Base-by-base conservation (phyloP, 2,888 invertebrate species). In the Lasioglossum morio region DNA sequence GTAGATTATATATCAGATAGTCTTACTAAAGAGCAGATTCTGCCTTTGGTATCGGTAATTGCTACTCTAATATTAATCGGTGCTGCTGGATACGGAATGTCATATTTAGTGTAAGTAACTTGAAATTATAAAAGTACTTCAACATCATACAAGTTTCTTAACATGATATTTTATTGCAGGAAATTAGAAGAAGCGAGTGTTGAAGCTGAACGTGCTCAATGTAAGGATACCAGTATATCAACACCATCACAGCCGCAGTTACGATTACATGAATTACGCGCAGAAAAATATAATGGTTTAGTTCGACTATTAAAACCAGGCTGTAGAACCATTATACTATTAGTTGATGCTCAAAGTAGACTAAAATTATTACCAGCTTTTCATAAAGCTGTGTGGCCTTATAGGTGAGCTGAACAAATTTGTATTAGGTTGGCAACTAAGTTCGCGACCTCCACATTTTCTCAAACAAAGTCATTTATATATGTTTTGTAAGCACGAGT, bases 241-340 rank as follows among this genome's bases (percentile, higher is more conserved):
- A 70, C 87, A 16, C 82, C 93, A 4, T 90, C 92, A 27, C 95
- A 94, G 79, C 97, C 98, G 0, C 98, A 98, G 94, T 95, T 98
- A 87, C 96, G 97, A 88, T 96, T 99, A 77, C 99, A 99, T 94
- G 99, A 99, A 95, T 96, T 99, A 79, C 96, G 99, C 72, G 98
- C 98, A 2, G 99, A 99, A 96, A 99, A 99, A 84, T 99, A 99
- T 95, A 98, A 99, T 94, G 99, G 99, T 80, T 96, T 99, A 90
- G 98, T 99, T 75, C 97, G 99, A 74, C 95, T 99, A 81, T 96
- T 99, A 86, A 99, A 99, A 95, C 99, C 99, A 0, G 99, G 99
- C 0, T 99, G 99, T 95, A 96, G 99, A 4, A 99, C 99, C 0
- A 97, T 99, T 85, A 97, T 99, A 66, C 95, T 99, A 73, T 96